These are phyloP conservation scores for Pseudomyrmex gracilis DNA, from an alignment of 1,140 invertebrate genomes.

Conservation along the genomic window DNA sequence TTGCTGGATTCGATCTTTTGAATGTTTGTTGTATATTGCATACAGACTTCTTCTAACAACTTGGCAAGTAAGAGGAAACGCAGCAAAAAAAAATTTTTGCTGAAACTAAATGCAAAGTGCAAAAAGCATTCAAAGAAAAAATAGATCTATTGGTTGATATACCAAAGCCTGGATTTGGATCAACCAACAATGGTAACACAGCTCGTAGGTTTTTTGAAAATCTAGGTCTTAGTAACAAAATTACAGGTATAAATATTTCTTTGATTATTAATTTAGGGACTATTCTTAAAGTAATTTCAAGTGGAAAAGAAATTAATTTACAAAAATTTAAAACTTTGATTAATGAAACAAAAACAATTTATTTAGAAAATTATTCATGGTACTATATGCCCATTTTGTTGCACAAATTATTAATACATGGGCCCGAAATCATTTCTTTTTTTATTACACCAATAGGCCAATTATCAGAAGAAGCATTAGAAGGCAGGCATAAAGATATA, in stretches of 20 bases:
- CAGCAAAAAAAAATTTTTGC: background rate
- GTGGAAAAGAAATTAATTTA: background rate
- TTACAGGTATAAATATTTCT: background rate
- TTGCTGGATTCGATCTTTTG: background rate
- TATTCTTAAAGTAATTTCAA: background rate
- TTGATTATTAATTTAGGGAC: background rate
- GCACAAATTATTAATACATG: background rate
- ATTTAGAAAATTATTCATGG: background rate
- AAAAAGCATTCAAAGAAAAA: background rate
- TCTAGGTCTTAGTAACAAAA: background rate
- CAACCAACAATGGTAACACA: background rate
- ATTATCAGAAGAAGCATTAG: too few relatives aligned
- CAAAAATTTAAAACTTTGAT: background rate
- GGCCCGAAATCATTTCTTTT: background rate
- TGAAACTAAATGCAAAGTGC: background rate
- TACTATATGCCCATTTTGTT: background rate
- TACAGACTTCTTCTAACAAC: background rate
- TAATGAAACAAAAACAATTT: background rate
- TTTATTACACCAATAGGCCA: too few relatives aligned
- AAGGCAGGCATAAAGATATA: too few relatives aligned
- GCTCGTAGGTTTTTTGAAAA: background rate
- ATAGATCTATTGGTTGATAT: background rate
- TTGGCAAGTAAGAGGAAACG: background rate
- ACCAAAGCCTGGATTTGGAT: background rate
- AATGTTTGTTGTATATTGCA: constrained; percentile 5